Evolutionary conservation across 2,797 vertebrate genomes (phyloP), one percentile per base, ranked within the genome.

Genomic region (Echeneis naucrates): DNA sequence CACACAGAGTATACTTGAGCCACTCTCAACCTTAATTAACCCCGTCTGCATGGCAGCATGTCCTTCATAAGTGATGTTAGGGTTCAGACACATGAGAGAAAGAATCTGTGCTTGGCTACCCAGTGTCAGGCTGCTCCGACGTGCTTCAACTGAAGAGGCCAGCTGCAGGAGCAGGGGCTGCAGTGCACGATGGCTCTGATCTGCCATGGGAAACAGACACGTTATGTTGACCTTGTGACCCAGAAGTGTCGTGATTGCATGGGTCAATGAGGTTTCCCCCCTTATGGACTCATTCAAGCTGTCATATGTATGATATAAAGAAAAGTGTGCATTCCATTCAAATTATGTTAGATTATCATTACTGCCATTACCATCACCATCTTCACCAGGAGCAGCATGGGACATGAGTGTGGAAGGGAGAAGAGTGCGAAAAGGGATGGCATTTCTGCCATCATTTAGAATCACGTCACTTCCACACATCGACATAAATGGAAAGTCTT

Each of bases 141-240:
- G 78, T 52, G 47, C 82, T 83, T 76, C 72, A 71, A 63, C 48
- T 53, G 55, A 78, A 71, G 78, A 81, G 85, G 87, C 80, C 75
- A 63, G 70, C 64, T 68, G 72, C 53, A 75, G 79, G 83, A 80
- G 66, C 56, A 52, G 81, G 80, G 78, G 66, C 69, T 24, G 56
- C 72, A 62, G 85, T 78, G 74, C 54, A 71, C 67, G 72, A 72
- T 74, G 84, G 69, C 67, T 88, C 70, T 84, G 77, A 88, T 89
- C 86, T 77, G 67, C 72, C 66, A 84, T 84, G 82, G 82, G 86
- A 90, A 89, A 85, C 35, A 50, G 61, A 53, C 30, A 38, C 59
- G 78, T 89, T 78, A 75, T 79, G 55, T 78, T 74, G 82, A 55
- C 78, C 81, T 78, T 78, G 65, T 91, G 88, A 91, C 86, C 81